Evolutionary conservation across 2,888 invertebrate species (phyloP).

Genomic region (Malthinus flaveolus): DNA sequence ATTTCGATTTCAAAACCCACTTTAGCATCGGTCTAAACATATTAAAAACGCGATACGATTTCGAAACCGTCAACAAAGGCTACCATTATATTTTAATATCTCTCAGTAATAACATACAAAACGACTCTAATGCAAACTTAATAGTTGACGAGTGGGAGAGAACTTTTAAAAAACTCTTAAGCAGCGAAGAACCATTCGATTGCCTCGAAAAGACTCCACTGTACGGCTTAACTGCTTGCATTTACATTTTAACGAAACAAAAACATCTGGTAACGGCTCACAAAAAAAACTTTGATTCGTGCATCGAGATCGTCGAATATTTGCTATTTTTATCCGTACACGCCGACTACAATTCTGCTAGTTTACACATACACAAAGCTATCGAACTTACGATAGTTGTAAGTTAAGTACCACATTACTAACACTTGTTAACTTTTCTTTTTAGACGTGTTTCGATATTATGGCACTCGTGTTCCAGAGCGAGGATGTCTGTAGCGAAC

Average conservation of each 20-base stretch:
- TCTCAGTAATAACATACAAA: background rate
- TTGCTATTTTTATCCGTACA: too few species aligned
- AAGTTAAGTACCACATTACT: background rate
- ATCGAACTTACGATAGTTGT: conserved; percentile 13
- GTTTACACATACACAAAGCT: background rate
- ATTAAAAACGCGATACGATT: background rate
- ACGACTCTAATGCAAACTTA: background rate
- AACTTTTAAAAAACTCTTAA: background rate
- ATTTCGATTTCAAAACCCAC: background rate
- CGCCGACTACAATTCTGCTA: too few species aligned
- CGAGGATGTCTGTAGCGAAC: background rate
- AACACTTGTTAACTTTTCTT: background rate
- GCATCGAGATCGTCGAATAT: too few species aligned
- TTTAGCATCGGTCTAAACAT: background rate
- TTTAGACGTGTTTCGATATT: conserved; percentile 10
- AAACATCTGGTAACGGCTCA: too few species aligned
- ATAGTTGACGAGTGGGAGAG: background rate
- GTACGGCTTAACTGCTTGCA: background rate
- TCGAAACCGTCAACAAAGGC: conserved; percentile 3
- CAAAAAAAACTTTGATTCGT: too few species aligned
- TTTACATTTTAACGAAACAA: background rate
- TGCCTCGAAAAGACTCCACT: background rate
- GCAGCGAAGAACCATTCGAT: too few species aligned
- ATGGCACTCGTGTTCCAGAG: background rate
- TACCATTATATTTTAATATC: background rate